A percentile compares a stretch with the other conserved stretches of the same genome.
Evolutionary conservation across 2,888 invertebrate genomes (phyloP).

Genomic region (Pollenia amentaria): DNA sequence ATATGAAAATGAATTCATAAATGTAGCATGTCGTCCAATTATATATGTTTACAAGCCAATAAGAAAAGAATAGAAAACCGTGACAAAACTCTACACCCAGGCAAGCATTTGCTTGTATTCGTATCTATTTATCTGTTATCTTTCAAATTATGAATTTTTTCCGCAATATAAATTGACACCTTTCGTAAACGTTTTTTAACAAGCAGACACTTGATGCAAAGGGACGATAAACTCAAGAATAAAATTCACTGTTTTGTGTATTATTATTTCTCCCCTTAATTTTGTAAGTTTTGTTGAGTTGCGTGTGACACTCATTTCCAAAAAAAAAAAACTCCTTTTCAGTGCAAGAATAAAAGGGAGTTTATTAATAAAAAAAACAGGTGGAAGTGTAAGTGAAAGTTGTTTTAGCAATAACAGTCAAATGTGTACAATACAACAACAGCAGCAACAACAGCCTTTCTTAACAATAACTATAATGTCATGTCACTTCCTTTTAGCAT

Average conservation of each 20-base stretch:
- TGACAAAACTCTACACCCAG: neutral
- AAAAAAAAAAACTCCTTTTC: too few species aligned
- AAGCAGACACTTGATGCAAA: slow-evolving; percentile 14
- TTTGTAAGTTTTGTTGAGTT: slow-evolving; percentile 2
- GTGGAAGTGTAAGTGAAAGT: neutral
- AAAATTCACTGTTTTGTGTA: neutral
- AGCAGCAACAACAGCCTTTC: neutral
- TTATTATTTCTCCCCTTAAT: neutral
- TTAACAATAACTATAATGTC: neutral
- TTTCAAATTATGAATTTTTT: slow-evolving; percentile 4
- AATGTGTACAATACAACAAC: neutral
- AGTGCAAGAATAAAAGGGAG: neutral
- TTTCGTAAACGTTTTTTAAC: neutral
- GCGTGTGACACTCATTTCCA: too few species aligned
- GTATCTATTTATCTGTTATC: neutral
- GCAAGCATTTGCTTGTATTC: neutral
- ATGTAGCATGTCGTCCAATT: neutral
- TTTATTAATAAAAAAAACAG: slow-evolving; percentile 9
- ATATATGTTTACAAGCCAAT: neutral
- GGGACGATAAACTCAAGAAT: neutral
- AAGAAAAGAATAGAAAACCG: neutral
- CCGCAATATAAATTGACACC: slow-evolving; percentile 38
- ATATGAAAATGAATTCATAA: neutral
- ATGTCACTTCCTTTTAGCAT: slow-evolving; percentile 5
- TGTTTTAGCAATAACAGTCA: neutral